Evolutionary conservation across 2,888 invertebrate genomes (phyloP).

Genomic region (Morpho achilles): DNA sequence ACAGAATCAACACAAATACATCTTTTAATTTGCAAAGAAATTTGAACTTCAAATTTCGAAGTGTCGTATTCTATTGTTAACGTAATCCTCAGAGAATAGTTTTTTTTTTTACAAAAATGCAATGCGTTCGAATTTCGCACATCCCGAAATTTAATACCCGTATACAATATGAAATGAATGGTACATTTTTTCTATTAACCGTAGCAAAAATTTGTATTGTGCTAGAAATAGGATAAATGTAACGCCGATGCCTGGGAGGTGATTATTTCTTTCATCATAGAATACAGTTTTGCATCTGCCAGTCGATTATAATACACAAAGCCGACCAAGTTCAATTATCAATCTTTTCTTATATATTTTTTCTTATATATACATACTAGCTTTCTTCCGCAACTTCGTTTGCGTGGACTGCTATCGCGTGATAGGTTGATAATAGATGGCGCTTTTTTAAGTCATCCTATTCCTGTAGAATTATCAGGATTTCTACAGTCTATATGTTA

Average conservation of each 20-base stretch:
- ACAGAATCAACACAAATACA: not conserved
- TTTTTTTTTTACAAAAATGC: slow-evolving; percentile 17
- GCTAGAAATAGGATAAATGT: slow-evolving; percentile 13
- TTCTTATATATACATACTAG: not conserved
- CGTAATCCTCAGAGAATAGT: slow-evolving; percentile 35
- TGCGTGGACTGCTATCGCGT: too few relatives aligned
- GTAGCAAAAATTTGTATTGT: slow-evolving; percentile 20
- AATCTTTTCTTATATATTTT: not conserved
- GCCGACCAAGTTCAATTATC: not conserved
- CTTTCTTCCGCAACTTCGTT: too few relatives aligned
- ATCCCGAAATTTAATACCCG: slow-evolving; percentile 25
- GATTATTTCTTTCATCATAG: not conserved
- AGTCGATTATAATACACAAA: not conserved
- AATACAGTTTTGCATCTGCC: slow-evolving; percentile 7
- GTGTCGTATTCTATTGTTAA: slow-evolving; percentile 26
- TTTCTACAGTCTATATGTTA: too few relatives aligned
- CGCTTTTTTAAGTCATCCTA: too few relatives aligned
- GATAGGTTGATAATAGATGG: too few relatives aligned
- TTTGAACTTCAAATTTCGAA: slow-evolving; percentile 9
- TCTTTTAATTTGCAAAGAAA: slow-evolving; percentile 1
- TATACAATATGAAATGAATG: slow-evolving; percentile 20
- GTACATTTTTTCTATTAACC: slow-evolving; percentile 23
- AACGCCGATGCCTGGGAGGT: slow-evolving; percentile 6
- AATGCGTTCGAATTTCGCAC: slow-evolving; percentile 8
- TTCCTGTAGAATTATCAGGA: too few relatives aligned